Percentiles rank a stretch among this genome's conserved stretches.
Conservation (phyloP, 2,797 vertebrate species). For the Carapus acus region DNA sequence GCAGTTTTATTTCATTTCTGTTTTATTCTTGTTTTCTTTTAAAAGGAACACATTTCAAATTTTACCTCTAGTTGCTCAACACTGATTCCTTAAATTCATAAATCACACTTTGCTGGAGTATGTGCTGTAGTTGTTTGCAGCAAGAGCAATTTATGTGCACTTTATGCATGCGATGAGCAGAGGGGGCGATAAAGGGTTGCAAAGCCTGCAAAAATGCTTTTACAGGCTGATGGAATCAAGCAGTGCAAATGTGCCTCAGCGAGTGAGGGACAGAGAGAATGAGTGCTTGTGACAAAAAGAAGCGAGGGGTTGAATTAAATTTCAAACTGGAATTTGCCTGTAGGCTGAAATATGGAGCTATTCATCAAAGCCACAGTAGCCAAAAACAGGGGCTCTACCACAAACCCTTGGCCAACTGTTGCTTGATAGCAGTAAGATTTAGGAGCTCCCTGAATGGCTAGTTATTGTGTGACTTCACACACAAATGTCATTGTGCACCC, state of each 20-base stretch:
- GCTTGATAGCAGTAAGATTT: conserved; percentile 39
- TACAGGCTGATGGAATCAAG: conserved; percentile 1
- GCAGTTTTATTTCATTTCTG: not conserved
- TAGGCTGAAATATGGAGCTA: conserved; percentile 23
- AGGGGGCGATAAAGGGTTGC: not conserved
- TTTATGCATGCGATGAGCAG: conserved; percentile 7
- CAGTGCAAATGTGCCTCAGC: conserved; percentile 4
- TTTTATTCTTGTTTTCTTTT: not conserved
- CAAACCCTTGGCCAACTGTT: conserved; percentile 12
- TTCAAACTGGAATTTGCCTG: conserved; percentile 41
- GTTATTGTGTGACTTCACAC: conserved; percentile 34
- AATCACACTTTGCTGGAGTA: not conserved
- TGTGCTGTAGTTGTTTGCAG: not conserved
- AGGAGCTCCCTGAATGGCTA: conserved; percentile 28
- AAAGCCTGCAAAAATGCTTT: not conserved
- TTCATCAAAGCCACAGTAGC: conserved; percentile 26
- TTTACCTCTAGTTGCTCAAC: not conserved
- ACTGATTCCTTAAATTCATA: not conserved
- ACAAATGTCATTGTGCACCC: conserved; percentile 48
- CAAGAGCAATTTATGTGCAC: not conserved
- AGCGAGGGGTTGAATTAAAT: conserved; percentile 7
- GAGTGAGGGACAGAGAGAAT: conserved; percentile 7
- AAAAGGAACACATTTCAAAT: not conserved
- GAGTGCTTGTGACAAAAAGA: not conserved
- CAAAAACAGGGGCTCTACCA: conserved; percentile 26